Evolutionary conservation across 2,888 invertebrate species (phyloP), one percentile per base, ranked within the genome.

Genomic region (Cartodere bifasciata): DNA sequence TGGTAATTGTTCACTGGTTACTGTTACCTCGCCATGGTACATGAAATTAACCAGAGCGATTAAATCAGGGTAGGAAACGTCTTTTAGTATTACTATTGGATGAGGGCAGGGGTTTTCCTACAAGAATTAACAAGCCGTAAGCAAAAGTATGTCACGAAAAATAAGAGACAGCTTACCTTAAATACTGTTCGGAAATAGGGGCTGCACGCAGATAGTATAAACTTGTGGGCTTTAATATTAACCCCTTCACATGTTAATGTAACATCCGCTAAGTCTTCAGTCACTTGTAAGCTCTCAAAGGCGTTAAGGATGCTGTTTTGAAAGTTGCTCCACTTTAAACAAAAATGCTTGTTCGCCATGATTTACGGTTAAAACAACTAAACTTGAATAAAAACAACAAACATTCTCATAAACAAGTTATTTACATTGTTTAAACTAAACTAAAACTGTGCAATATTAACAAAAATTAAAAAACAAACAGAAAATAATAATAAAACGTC

Each of bases 251-350:
- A 77, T 47, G 75, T 75, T 49, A 79, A 63, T 38, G 78, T 78
- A 47, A 78, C 77, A 61, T 79, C 78, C 35, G 76, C 75, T 47
- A 78, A 64, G 59, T 76, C 73, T 59, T 77, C 75, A 7, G 75
- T 74, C 45, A 65, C 70, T 53, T 76, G 71, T 40, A 78, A 61
- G 44, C 72, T 75, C 59, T 76, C 76, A 52, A 78, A 68, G 23
- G 75, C 75, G 50, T 70, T 70, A 38, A 76, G 68, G 49, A 78
- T 75, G 48, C 74, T 78, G 35, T 68, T 68, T 58, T 76, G 75
- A 62, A 76, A 77, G 55, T 76, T 76, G 56, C 76, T 77, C 78
- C 78, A 78, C 62, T 75, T 73, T 55, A 78, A 66, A 62, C 77
- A 77, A 55, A 76, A 77, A 56, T 77, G 75, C 60, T 77, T 75